A percentile compares a stretch with the other conserved stretches of the same genome.
Evolutionary conservation across 2,888 invertebrate species (phyloP).

Genomic region (Tenthredo amoena): DNA sequence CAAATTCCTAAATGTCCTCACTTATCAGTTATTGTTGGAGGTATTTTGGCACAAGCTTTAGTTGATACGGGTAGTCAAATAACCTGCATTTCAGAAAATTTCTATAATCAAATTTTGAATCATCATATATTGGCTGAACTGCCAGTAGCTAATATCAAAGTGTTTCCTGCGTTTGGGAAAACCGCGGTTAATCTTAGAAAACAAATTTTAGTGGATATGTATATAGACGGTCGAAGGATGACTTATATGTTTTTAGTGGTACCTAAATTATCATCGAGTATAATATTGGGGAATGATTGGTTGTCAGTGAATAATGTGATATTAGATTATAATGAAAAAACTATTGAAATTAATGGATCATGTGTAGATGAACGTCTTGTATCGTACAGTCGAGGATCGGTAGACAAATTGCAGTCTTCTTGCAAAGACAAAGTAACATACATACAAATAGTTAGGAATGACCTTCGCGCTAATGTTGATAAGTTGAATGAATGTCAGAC

Average conservation of each 20-base stretch:
- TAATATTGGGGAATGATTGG: conserved; percentile 58
- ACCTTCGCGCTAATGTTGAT: too few species aligned
- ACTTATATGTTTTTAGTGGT: conserved; percentile 52
- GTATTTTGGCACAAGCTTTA: conserved; percentile 46
- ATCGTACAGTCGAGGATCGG: neutral
- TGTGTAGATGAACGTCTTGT: conserved; percentile 13
- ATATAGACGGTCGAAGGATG: conserved; percentile 11
- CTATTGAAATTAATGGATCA: conserved; percentile 14
- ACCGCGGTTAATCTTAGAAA: too few species aligned
- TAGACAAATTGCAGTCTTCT: conserved; percentile 15
- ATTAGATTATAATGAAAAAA: conserved; percentile 47
- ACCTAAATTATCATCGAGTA: conserved; percentile 48
- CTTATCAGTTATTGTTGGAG: conserved; percentile 46
- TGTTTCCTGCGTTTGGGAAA: too few species aligned
- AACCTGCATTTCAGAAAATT: conserved; percentile 58
- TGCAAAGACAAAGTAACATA: conserved; percentile 33
- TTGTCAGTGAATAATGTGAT: conserved; percentile 45
- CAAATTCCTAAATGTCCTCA: conserved; percentile 50
- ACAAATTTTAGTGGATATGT: too few species aligned
- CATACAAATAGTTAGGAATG: conserved; percentile 23
- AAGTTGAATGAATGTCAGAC: too few species aligned
- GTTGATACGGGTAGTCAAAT: conserved; percentile 60
- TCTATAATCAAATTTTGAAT: conserved; percentile 52
- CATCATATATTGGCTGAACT: conserved; percentile 53
- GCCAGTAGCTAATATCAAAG: too few species aligned